A percentile compares a stretch with the other conserved stretches of the same genome.
Evolutionary conservation across 2,888 invertebrate genomes (phyloP).

Genomic region (Drosophila neotestacea): DNA sequence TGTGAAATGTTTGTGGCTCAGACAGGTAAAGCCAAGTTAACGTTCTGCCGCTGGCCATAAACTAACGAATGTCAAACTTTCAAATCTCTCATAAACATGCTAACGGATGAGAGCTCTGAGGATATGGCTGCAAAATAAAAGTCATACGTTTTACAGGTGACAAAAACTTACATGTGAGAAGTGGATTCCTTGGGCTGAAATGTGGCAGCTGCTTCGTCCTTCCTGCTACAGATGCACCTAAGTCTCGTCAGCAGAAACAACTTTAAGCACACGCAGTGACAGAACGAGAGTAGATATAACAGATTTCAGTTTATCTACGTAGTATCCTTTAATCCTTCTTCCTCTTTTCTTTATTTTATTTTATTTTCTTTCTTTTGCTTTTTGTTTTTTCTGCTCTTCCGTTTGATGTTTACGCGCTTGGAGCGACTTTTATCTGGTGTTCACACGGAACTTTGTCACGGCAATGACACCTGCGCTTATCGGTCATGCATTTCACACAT

Average conservation of each 20-base stretch:
- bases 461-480: slow-evolving; percentile 65
- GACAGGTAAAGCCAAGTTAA: slow-evolving; percentile 42
- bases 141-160: slow-evolving; percentile 56
- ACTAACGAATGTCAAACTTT: slow-evolving; percentile 62
- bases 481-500: slow-evolving; percentile 50
- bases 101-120: not conserved
- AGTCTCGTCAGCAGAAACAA: slow-evolving; percentile 15
- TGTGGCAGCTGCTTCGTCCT: slow-evolving; percentile 15
- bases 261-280: slow-evolving; percentile 21
- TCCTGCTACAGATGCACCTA: slow-evolving; percentile 24
- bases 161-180: slow-evolving; percentile 58
- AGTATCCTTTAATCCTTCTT: slow-evolving; percentile 22
- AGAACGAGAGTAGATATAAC: slow-evolving; percentile 11
- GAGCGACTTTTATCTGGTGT: slow-evolving; percentile 46
- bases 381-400: not conserved
- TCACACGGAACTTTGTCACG: slow-evolving; percentile 53
- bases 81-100: slow-evolving; percentile 34
- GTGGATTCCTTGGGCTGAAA: slow-evolving; percentile 5
- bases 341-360: slow-evolving; percentile 7
- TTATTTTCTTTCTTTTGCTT: slow-evolving; percentile 2
- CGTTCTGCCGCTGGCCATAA: slow-evolving; percentile 57
- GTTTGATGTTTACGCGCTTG: slow-evolving; percentile 29
- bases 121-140: slow-evolving; percentile 39
- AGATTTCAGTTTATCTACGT: slow-evolving; percentile 38
- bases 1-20: slow-evolving; percentile 20